These are phyloP conservation scores for Clarias magur DNA, from an alignment of 2,113 vertebrate species.

Conservation along the genomic window DNA sequence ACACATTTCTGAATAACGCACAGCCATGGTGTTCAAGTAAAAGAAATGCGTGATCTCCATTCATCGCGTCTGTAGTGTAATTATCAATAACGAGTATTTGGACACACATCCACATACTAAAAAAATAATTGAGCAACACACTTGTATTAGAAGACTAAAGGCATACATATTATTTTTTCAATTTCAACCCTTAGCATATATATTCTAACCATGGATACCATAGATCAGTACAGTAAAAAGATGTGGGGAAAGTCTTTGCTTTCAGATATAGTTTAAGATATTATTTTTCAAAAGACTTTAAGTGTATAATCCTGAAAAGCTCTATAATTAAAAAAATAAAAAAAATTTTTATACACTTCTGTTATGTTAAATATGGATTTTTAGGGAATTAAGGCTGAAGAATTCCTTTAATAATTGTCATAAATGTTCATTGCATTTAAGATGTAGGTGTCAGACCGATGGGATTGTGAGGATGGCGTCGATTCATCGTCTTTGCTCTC, in stretches of 20 bases:
- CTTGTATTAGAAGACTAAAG: neutral
- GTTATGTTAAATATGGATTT: neutral
- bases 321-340: too few relatives aligned
- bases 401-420: neutral
- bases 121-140: neutral
- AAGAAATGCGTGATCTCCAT: neutral
- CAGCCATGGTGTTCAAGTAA: neutral
- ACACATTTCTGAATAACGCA: neutral
- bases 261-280: neutral
- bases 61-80: neutral
- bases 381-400: too few relatives aligned
- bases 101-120: neutral
- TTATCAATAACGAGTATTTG: neutral
- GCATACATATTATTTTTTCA: neutral
- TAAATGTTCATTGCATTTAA: neutral
- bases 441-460: slow-evolving; percentile 31
- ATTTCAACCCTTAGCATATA: neutral
- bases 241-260: neutral
- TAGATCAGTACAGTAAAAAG: neutral
- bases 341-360: too few relatives aligned
- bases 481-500: slow-evolving; percentile 31
- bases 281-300: neutral
- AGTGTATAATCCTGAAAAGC: too few relatives aligned
- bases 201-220: neutral
- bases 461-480: neutral